Evolutionary conservation across 1,140 invertebrate genomes (phyloP).

Genomic region (Magallana gigas): DNA sequence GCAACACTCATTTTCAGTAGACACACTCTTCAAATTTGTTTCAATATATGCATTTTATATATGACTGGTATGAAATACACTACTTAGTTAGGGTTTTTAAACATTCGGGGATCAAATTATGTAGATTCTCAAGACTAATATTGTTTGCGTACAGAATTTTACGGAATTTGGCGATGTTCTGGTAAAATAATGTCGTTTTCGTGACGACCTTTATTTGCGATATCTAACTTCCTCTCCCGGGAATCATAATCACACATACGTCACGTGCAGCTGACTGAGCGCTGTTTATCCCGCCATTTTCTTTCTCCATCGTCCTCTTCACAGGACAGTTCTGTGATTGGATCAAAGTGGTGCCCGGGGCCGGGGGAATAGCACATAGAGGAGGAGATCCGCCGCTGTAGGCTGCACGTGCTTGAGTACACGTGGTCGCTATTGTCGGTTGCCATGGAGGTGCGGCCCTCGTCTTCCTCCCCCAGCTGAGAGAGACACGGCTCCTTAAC

Average conservation of each 20-base stretch:
- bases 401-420: slow-evolving; percentile 8
- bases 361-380: neutral
- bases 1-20: too few species aligned
- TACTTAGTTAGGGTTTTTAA: too few species aligned
- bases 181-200: too few species aligned
- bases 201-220: too few species aligned
- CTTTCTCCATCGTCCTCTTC: neutral
- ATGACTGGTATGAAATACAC: too few species aligned
- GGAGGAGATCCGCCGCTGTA: neutral
- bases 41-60: too few species aligned
- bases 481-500: neutral
- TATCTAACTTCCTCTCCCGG: too few species aligned
- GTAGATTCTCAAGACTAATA: too few species aligned
- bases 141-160: too few species aligned
- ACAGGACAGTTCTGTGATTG: slow-evolving; percentile 5
- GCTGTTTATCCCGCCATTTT: neutral
- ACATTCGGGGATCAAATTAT: too few species aligned
- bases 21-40: too few species aligned
- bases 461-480: slow-evolving; percentile 7
- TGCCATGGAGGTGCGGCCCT: neutral
- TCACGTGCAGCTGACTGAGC: slow-evolving; percentile 21
- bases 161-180: too few species aligned
- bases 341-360: neutral
- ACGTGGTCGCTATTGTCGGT: neutral
- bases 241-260: neutral